phyloP scores from a whole-genome alignment of 2,888 invertebrate species.

The Apamea crenata region DNA sequence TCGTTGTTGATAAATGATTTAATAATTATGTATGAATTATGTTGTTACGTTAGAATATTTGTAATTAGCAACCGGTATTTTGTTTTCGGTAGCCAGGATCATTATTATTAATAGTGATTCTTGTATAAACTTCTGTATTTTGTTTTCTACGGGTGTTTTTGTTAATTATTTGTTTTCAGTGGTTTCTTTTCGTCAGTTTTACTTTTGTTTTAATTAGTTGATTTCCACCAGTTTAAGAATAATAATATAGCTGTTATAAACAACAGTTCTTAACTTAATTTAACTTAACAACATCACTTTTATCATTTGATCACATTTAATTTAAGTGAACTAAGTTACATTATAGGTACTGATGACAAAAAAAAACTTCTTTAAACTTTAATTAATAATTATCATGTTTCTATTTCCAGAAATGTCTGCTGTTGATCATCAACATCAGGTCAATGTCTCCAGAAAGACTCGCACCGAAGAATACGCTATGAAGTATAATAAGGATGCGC shows the following conservation, averaged over 20 bases:
- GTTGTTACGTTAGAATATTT: constrained; percentile 2
- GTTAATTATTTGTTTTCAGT: background rate
- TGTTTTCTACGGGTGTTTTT: background rate
- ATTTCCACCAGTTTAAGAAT: background rate
- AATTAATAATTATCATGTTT: background rate
- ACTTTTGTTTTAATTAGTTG: background rate
- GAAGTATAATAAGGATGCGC: constrained; percentile 14
- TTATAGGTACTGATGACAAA: too few relatives aligned
- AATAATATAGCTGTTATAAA: background rate
- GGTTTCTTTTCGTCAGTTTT: background rate
- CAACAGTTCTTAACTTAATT: background rate
- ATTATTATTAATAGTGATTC: background rate
- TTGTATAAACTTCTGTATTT: background rate
- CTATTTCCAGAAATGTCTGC: constrained; percentile 43
- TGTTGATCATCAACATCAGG: background rate
- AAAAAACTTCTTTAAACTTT: background rate
- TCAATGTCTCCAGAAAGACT: constrained; percentile 27
- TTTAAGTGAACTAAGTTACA: background rate
- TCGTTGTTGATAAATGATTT: background rate
- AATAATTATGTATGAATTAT: background rate
- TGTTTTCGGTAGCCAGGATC: background rate
- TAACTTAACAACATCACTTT: background rate
- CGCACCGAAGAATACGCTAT: constrained; percentile 47
- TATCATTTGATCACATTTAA: background rate
- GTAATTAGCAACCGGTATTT: background rate